Evolutionary conservation across 2,797 vertebrate species (phyloP).

Genomic region (Vireo griseus): DNA sequence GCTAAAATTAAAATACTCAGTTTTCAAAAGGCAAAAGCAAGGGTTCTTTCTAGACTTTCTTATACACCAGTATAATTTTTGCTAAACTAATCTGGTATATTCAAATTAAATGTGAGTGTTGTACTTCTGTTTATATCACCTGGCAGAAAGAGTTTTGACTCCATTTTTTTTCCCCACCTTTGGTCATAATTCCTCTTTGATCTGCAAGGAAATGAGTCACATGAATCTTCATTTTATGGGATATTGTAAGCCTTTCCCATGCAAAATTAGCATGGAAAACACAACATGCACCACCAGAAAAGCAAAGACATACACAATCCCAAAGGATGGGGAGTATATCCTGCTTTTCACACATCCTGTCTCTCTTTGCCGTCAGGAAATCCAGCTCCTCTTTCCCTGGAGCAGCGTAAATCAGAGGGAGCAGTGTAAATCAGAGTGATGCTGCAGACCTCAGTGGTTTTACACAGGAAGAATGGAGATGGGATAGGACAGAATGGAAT

Average conservation of each 20-base stretch:
- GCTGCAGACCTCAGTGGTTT: not conserved
- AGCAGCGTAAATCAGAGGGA: accelerated
- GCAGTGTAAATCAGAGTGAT: not conserved
- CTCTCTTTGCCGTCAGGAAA: not conserved
- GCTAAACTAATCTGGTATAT: not conserved
- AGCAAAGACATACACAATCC: accelerated
- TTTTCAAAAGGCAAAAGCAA: not conserved
- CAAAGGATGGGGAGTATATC: not conserved
- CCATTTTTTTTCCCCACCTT: not conserved
- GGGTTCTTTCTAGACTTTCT: not conserved
- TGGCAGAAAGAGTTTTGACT: not conserved
- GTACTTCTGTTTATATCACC: not conserved
- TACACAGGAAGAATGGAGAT: not conserved
- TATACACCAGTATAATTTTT: not conserved
- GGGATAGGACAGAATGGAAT: not conserved
- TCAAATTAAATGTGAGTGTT: not conserved
- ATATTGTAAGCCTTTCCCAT: not conserved
- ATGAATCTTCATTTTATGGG: not conserved
- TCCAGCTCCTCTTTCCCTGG: not conserved
- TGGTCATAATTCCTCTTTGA: not conserved
- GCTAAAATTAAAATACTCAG: not conserved
- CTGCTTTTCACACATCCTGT: not conserved
- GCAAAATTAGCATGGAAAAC: not conserved
- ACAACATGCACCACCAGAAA: not conserved
- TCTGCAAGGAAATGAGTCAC: not conserved